These are phyloP conservation scores for Drosophila dives DNA, from an alignment of 2,888 invertebrate species.

Conservation along the genomic window DNA sequence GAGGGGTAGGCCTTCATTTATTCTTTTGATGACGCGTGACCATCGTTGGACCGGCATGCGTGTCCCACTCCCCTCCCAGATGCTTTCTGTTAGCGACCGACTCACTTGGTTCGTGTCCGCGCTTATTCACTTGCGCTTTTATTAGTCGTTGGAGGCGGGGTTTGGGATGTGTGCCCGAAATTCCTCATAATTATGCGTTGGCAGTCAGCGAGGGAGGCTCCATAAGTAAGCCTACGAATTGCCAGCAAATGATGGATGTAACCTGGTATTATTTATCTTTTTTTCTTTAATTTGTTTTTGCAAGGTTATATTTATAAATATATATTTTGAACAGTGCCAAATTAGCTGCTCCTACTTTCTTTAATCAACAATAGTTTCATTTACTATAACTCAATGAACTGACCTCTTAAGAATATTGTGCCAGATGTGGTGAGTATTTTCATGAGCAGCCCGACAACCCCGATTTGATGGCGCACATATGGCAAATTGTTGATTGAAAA, in stretches of 20 bases:
- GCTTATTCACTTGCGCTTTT: slow-evolving; percentile 76
- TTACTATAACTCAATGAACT: background rate
- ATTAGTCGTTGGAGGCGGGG: slow-evolving; percentile 17
- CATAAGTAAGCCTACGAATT: background rate
- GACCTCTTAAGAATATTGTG: slow-evolving; percentile 26
- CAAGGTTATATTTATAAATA: background rate
- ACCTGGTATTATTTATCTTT: background rate
- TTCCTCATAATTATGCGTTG: slow-evolving; percentile 69
- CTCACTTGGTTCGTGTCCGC: slow-evolving; percentile 60
- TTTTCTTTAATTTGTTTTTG: background rate
- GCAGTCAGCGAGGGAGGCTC: slow-evolving; percentile 21
- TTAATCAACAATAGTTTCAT: background rate
- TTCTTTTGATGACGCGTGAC: slow-evolving; percentile 48
- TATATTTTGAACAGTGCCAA: background rate
- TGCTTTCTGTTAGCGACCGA: background rate
- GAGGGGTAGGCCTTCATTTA: background rate
- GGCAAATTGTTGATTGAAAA: slow-evolving; percentile 64
- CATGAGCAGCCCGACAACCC: slow-evolving; percentile 10
- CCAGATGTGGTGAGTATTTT: slow-evolving; percentile 34
- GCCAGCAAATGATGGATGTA: background rate
- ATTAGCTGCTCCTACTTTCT: background rate
- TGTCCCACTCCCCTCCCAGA: slow-evolving; percentile 24
- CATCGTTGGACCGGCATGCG: slow-evolving; percentile 49
- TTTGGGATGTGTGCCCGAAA: slow-evolving; percentile 27
- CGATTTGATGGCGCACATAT: slow-evolving; percentile 55